Percentiles rank a stretch among this genome's conserved stretches.
phyloP scores from a whole-genome alignment of 2,888 invertebrate species.

The Andrena haemorrhoa region DNA sequence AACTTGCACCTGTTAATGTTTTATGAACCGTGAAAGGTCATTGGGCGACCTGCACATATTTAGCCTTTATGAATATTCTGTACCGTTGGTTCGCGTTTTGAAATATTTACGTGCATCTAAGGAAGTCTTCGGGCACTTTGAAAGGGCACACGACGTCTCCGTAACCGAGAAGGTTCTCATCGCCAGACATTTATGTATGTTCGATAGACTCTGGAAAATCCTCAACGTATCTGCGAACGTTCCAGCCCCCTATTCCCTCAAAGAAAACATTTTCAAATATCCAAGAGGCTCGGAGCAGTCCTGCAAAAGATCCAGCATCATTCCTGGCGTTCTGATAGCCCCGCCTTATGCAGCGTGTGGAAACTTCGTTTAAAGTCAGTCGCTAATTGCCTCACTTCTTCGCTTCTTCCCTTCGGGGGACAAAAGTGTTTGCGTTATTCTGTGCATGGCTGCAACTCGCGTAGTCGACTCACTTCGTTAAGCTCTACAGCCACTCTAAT shows the following conservation, averaged over 20 bases:
- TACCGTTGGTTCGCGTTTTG: background rate
- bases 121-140: background rate
- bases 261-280: too few relatives aligned
- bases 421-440: constrained; percentile 2
- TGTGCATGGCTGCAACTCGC: constrained; percentile 8
- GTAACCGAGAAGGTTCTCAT: background rate
- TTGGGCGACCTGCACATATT: background rate
- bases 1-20: too few relatives aligned
- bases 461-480: constrained; percentile 42
- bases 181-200: background rate
- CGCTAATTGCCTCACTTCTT: background rate
- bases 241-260: too few relatives aligned
- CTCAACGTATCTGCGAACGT: too few relatives aligned
- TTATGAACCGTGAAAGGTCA: too few relatives aligned
- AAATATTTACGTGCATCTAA: background rate
- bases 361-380: constrained; percentile 2
- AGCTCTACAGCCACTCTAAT: constrained; percentile 49
- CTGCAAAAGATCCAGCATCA: background rate
- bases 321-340: background rate
- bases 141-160: background rate
- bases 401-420: background rate
- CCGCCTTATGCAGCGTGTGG: background rate
- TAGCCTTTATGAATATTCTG: background rate
- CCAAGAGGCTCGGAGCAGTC: too few relatives aligned
- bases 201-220: background rate